Base-by-base conservation (phyloP, 37 sponge, comb jelly and placozoan genomes). In the Mnemiopsis leidyi region DNA sequence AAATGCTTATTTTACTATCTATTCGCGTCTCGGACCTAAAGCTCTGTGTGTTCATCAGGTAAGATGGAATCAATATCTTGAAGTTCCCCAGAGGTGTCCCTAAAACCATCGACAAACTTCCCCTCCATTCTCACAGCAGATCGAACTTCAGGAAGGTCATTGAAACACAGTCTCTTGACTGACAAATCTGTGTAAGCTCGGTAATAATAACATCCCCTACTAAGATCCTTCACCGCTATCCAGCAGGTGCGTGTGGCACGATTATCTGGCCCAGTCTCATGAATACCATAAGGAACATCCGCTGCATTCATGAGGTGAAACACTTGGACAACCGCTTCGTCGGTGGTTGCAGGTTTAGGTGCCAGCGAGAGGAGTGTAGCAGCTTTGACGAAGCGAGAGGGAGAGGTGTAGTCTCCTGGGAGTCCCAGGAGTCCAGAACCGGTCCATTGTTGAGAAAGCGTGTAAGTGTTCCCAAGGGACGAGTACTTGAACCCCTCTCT, bases 361-460 rank as follows among this genome's bases (percentile, higher is more conserved):
- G 32, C 32, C 26, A 16, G 18, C 9, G 79, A 16, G 32, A 77
- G 32, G 0, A 31, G 79, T 20, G 79, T 32, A 31, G 79, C 79
- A 34, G 79, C 79, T 20, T 34, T 77, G 1, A 77, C 35, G 36
- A 77, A 77, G 79, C 79, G 79, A 32, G 32, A 31, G 3, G 79
- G 79, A 2, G 79, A 77, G 33, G 79, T 31, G 79, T 34, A 77
- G 18, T 77, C 79, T 13, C 79, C 79, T 5, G 79, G 79, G 1
- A 77, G 26, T 0, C 79, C 79, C 26, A 13, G 9, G 36, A 77
- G 33, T 32, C 79, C 79, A 28, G 34, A 31, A 34, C 79, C 79
- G 26, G 79, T 32, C 79, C 79, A 77, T 13, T 31, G 35, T 31
- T 33, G 79, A 0, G 9, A 1, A 13, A 34, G 7, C 34, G 20